phyloP scores from a whole-genome alignment of 2,113 vertebrate species.

The Labeo catla region DNA sequence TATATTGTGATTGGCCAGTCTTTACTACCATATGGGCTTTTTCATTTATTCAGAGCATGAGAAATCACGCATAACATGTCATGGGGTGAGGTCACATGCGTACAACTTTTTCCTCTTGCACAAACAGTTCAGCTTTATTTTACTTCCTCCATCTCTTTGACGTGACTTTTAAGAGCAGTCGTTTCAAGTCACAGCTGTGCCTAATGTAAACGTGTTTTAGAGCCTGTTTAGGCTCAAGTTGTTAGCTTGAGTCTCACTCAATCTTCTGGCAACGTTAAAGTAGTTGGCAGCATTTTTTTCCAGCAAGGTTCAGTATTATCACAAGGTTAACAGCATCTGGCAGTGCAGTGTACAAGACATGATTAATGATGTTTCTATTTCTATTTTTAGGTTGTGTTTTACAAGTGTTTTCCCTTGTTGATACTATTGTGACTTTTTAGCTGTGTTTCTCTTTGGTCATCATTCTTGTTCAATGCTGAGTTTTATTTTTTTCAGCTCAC shows the following conservation, averaged over 20 bases:
- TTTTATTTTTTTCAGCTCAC: not conserved
- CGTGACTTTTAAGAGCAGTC: slow-evolving; percentile 61
- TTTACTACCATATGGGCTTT: not conserved
- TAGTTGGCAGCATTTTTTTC: slow-evolving; percentile 40
- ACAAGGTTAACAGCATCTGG: slow-evolving; percentile 32
- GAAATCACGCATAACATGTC: not conserved
- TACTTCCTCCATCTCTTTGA: slow-evolving; percentile 58
- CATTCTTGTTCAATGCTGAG: not conserved
- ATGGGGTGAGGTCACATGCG: not conserved
- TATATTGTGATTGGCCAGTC: not conserved
- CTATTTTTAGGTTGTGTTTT: slow-evolving; percentile 56
- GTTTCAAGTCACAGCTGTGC: slow-evolving; percentile 65
- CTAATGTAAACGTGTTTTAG: slow-evolving; percentile 66
- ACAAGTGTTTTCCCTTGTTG: slow-evolving; percentile 58
- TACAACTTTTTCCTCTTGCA: slow-evolving; percentile 41
- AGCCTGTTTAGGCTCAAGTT: slow-evolving; percentile 19
- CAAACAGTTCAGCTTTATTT: slow-evolving; percentile 66
- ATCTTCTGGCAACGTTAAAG: not conserved
- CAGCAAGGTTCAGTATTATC: slow-evolving; percentile 55
- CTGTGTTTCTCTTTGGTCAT: slow-evolving; percentile 36
- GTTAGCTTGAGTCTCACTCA: not conserved
- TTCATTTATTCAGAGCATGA: not conserved
- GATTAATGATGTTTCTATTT: slow-evolving; percentile 58
- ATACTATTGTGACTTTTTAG: slow-evolving; percentile 18
- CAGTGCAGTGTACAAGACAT: slow-evolving; percentile 1